These are phyloP conservation scores for Sebastiscus tertius DNA, from an alignment of 2,797 vertebrate species.

Conservation along the genomic window DNA sequence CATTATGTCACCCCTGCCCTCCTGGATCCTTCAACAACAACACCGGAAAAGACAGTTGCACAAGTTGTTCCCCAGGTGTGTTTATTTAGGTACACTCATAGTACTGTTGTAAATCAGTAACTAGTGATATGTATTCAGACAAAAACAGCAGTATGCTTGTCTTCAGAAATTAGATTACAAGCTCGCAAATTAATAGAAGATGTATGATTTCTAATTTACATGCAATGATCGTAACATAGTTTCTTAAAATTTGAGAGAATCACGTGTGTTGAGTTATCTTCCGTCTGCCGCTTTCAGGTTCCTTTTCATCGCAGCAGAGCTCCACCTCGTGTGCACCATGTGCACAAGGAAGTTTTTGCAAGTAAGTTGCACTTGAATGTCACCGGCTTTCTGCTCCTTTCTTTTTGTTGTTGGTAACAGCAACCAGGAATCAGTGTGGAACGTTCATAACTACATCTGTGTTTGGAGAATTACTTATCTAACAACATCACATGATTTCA, in stretches of 20 bases:
- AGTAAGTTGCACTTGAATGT: conserved; percentile 77
- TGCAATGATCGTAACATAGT: neutral
- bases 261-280: conserved; percentile 1
- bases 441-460: conserved; percentile 7
- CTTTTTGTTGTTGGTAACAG: conserved; percentile 19
- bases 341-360: conserved; percentile 86
- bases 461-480: conserved; percentile 43
- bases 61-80: conserved; percentile 84
- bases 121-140: neutral
- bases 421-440: conserved; percentile 4
- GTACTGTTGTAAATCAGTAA: conserved; percentile 1
- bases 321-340: conserved; percentile 85
- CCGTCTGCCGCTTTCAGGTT: conserved; percentile 77
- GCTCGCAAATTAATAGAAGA: neutral
- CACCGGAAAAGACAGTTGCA: conserved; percentile 80
- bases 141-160: neutral
- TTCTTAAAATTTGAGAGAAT: neutral
- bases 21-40: conserved; percentile 82
- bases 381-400: neutral
- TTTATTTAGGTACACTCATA: neutral
- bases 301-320: conserved; percentile 81
- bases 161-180: neutral
- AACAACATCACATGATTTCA: conserved; percentile 71
- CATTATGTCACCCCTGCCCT: conserved; percentile 81
- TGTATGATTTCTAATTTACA: neutral